A percentile compares a stretch with the other conserved stretches of the same genome.
phyloP scores from a whole-genome alignment of 2,113 vertebrate genomes.

The Pycnonotus jocosus region DNA sequence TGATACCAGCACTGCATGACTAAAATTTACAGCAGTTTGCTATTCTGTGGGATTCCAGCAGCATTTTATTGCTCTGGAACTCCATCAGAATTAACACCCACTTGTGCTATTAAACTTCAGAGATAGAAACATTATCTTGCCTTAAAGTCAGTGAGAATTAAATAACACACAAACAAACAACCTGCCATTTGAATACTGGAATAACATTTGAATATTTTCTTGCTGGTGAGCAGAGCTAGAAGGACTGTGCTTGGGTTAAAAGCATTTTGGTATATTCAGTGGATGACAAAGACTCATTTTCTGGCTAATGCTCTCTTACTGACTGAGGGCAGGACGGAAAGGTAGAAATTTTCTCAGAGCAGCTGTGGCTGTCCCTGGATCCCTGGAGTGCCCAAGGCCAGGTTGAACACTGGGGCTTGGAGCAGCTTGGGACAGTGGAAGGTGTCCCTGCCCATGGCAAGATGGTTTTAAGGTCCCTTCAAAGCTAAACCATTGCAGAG shows the following conservation, averaged over 20 bases:
- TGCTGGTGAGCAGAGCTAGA: background rate
- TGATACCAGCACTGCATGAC: constrained; percentile 2
- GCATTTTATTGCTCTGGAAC: background rate
- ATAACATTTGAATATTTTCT: background rate
- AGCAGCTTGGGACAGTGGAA: background rate
- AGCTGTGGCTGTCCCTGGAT: background rate
- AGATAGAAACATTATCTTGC: constrained; percentile 7
- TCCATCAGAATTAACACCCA: constrained; percentile 42
- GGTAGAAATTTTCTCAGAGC: background rate
- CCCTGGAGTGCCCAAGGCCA: background rate
- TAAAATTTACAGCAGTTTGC: constrained; percentile 24
- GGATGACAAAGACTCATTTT: background rate
- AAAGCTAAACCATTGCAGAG: background rate
- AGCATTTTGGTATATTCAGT: background rate
- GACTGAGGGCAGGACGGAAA: background rate
- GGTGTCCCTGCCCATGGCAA: background rate
- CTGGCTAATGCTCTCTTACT: background rate
- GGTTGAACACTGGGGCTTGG: background rate
- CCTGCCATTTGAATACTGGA: background rate
- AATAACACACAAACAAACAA: constrained; percentile 28
- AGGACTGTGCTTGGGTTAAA: background rate
- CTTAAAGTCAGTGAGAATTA: constrained; percentile 23
- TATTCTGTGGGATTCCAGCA: constrained; percentile 39
- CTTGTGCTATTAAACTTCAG: constrained; percentile 20
- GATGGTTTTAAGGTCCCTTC: background rate